These are phyloP conservation scores for Pempheris klunzingeri DNA, from an alignment of 2,797 vertebrate species.

Conservation along the genomic window DNA sequence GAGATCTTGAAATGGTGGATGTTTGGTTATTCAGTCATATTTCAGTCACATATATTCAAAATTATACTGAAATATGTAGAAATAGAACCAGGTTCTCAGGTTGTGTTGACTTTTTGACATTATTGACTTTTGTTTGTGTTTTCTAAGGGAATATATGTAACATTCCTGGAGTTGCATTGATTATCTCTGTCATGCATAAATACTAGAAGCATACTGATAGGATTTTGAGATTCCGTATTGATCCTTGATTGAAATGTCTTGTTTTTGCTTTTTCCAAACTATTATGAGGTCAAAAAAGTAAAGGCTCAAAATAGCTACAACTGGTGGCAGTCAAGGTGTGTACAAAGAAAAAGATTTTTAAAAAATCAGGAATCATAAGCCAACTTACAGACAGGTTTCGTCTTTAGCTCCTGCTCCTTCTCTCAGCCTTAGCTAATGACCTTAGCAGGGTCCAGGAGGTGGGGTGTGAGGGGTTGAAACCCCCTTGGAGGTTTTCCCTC, in stretches of 20 bases:
- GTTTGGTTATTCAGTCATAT: neutral
- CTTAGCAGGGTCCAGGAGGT: conserved; percentile 3
- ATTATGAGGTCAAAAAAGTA: neutral
- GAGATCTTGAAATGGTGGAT: neutral
- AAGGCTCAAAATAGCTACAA: neutral
- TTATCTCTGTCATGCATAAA: neutral
- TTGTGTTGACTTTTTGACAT: neutral
- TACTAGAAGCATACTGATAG: neutral
- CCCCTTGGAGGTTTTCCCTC: conserved; percentile 37
- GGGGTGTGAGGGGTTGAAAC: conserved; percentile 35
- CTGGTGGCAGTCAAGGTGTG: neutral
- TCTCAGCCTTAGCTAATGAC: conserved; percentile 26
- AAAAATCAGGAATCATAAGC: neutral
- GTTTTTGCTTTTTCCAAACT: neutral
- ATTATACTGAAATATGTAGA: neutral
- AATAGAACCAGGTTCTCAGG: neutral
- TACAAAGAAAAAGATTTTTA: neutral
- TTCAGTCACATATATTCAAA: too few relatives aligned
- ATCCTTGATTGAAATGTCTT: neutral
- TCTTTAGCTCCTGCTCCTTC: conserved; percentile 27
- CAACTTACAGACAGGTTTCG: conserved; percentile 65
- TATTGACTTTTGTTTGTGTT: neutral
- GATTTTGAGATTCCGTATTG: conserved; percentile 15
- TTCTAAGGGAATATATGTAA: neutral
- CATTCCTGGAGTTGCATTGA: conserved; percentile 4